Conservation (phyloP, 2,113 vertebrate genomes). For the Rissa tridactyla region DNA sequence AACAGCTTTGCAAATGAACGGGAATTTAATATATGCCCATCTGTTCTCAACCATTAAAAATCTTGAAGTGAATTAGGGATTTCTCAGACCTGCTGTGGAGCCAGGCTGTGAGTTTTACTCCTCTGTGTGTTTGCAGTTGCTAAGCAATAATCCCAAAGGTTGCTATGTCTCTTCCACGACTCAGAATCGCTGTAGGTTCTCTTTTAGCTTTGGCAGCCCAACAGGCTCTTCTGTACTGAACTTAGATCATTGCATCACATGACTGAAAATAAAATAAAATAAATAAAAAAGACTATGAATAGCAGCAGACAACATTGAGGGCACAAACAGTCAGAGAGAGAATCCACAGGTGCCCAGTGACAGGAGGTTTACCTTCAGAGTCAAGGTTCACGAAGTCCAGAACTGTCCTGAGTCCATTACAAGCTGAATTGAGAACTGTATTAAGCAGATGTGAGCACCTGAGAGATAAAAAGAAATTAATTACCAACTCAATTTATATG, state of each 20-base stretch:
- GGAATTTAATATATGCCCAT: constrained; percentile 47
- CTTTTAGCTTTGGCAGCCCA: constrained; percentile 50
- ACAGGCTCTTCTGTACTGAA: constrained; percentile 25
- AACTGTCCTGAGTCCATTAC: neutral
- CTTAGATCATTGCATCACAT: neutral
- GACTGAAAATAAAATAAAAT: constrained; percentile 14
- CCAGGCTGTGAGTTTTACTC: constrained; percentile 31
- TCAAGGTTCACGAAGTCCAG: neutral
- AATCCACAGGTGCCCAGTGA: neutral
- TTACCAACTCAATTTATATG: constrained; percentile 1
- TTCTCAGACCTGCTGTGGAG: constrained; percentile 45
- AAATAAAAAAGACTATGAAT: neutral
- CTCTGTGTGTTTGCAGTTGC: constrained; percentile 68
- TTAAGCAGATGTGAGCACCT: constrained; percentile 9
- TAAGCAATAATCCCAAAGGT: constrained; percentile 71
- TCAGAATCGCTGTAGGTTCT: constrained; percentile 46
- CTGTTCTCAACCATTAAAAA: constrained; percentile 44
- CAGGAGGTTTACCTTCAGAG: neutral
- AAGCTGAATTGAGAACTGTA: neutral
- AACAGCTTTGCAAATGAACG: constrained; percentile 9
- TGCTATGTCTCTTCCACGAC: constrained; percentile 25
- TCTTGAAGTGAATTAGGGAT: constrained; percentile 18
- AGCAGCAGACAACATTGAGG: neutral
- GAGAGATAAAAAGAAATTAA: constrained; percentile 16
- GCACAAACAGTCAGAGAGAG: neutral